A percentile compares a stretch with the other conserved stretches of the same genome.
phyloP scores from a whole-genome alignment of 2,113 vertebrate species.

The Tragelaphus imberbis region DNA sequence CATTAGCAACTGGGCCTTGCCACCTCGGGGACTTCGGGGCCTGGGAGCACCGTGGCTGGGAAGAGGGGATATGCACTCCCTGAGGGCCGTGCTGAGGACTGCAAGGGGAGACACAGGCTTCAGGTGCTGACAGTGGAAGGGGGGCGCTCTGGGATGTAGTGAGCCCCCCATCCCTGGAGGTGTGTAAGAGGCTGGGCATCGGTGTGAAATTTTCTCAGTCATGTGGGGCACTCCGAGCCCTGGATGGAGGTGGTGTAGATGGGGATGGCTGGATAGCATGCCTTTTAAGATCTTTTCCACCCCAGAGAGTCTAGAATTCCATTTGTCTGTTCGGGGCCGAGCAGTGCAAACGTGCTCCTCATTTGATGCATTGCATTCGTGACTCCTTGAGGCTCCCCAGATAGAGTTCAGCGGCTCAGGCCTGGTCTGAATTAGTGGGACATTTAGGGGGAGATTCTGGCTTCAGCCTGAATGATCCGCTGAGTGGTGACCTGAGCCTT shows the following conservation, averaged over 20 bases:
- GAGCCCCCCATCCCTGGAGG: not conserved
- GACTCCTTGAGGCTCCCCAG: not conserved
- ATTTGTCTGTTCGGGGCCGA: not conserved
- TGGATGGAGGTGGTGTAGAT: not conserved
- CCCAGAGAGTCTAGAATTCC: constrained; percentile 14
- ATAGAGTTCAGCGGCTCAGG: not conserved
- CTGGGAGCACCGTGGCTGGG: not conserved
- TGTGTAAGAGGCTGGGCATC: not conserved
- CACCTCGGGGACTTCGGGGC: accelerated
- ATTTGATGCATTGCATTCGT: not conserved
- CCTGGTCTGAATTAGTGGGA: constrained; percentile 60
- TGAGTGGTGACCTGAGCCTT: not conserved
- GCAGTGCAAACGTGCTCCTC: not conserved
- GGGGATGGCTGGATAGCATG: not conserved
- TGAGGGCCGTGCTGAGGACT: accelerated
- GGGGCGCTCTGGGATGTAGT: not conserved
- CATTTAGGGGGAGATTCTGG: not conserved
- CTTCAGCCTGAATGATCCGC: not conserved
- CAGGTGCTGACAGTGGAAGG: not conserved
- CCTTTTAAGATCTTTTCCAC: not conserved
- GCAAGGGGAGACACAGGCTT: accelerated
- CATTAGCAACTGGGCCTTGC: accelerated
- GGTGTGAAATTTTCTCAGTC: accelerated
- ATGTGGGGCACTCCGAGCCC: not conserved
- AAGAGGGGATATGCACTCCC: not conserved